These are phyloP conservation scores for Dermochelys coriacea DNA, from an alignment of 2,797 vertebrate species.

Conservation along the genomic window DNA sequence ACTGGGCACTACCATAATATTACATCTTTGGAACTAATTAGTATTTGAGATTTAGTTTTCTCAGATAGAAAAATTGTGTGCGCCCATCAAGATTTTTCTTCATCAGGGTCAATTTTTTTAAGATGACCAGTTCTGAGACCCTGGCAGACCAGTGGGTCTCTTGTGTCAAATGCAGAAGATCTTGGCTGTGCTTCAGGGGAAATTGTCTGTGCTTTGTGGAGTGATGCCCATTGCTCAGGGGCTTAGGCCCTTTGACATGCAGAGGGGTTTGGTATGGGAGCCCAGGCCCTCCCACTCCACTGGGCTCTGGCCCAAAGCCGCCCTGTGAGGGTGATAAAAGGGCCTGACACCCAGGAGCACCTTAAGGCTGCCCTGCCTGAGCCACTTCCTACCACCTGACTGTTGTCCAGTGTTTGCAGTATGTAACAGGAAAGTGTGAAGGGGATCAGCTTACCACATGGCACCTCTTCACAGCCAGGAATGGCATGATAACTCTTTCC, in stretches of 20 bases:
- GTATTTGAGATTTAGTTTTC: accelerated
- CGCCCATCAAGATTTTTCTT: neutral
- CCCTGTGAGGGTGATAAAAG: neutral
- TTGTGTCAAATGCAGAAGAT: too few relatives aligned
- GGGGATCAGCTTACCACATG: neutral
- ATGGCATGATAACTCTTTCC: too few relatives aligned
- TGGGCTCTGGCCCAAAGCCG: neutral
- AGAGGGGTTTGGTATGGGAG: neutral
- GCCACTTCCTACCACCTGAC: neutral
- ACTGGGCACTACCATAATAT: neutral
- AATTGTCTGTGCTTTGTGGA: neutral
- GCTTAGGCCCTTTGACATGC: neutral
- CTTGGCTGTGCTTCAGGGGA: too few relatives aligned
- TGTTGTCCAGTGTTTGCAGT: neutral
- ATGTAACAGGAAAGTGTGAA: neutral
- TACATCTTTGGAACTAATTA: neutral
- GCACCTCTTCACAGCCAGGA: neutral
- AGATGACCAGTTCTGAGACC: neutral
- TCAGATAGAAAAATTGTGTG: accelerated
- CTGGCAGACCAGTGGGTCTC: neutral
- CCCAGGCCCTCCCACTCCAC: neutral
- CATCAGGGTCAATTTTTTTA: neutral
- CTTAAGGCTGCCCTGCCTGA: neutral
- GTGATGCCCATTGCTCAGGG: neutral
- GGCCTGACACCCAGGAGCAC: neutral